Base-by-base conservation (phyloP, 1,140 invertebrate species). In the Drosophila orosa region DNA sequence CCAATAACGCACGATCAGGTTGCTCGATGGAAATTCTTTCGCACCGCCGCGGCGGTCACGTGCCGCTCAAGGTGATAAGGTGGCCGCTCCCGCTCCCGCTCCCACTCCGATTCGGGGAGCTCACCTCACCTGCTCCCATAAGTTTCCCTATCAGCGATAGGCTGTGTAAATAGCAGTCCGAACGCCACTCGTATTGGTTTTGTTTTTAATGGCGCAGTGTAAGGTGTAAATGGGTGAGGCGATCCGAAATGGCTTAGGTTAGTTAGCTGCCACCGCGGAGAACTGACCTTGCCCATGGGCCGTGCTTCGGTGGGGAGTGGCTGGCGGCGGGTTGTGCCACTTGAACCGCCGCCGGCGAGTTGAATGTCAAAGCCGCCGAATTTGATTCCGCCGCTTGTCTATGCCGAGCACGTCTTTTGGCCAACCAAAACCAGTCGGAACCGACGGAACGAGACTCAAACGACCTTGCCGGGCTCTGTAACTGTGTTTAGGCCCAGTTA, bases 31-130 rank as follows among this genome's bases (percentile, higher is more conserved):
- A 58, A 71, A 71, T 71, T 71, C 65, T 57, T 71, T 57, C 5
- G 40, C 24, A 17, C 24, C 47, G 7, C 29, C 8, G 27, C 22
- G 25, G n/a, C 22, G 39, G 59, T 78, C 75, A 78, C 75, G 75
- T 78, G 75, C 75, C 66, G 58, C 52, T 45, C 75, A 78, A 78
- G 75, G 75, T 78, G 75, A 78, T 78, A 78, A 69, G 74, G 60
- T 75, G 73, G 37, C 31, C 40, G 19, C 13, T 13, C 63, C 33
- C 57, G 27, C 29, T n/a, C 63, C 33, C 57, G 27, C 29, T n/a
- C 17, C 12, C 47, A 29, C 6, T 19, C 10, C 12, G n/a, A 5
- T 25, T 25, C 22, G 9, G 9, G 10, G 45, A n/a, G 15, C 22
- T n/a, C n/a, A 37, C n/a, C 29, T 37, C 29, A 37, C 47, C 47